phyloP scores from a whole-genome alignment of 2,797 vertebrate genomes.

The Siniperca undulata region DNA sequence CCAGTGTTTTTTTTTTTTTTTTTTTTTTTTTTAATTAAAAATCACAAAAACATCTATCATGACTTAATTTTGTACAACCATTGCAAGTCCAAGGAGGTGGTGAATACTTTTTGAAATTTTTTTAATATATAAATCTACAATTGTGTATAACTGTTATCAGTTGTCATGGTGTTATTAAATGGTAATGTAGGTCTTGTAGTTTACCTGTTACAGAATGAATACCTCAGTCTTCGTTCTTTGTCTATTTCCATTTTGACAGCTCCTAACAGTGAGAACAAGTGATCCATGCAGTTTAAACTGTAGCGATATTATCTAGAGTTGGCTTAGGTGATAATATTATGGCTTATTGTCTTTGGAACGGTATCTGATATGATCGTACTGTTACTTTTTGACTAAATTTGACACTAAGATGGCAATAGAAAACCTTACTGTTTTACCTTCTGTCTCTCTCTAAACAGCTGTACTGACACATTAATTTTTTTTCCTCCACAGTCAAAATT shows the following conservation, averaged over 20 bases:
- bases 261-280: conserved; percentile 3
- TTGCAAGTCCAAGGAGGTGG: no score
- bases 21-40: no score
- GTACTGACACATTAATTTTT: neutral
- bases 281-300: neutral
- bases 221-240: neutral
- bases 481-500: conserved; percentile 91
- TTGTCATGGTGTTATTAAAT: neutral
- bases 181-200: neutral
- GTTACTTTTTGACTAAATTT: no score
- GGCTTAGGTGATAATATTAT: neutral
- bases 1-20: neutral
- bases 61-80: no score
- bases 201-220: neutral
- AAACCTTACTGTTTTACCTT: neutral
- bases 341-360: no score
- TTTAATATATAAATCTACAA: no score
- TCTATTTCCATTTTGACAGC: neutral
- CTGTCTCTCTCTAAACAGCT: neutral
- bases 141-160: no score
- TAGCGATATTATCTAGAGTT: neutral
- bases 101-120: no score
- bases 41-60: no score
- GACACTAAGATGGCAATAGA: neutral
- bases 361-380: no score